Evolutionary conservation across 1,140 invertebrate species (phyloP).

Genomic region (Atta texana): DNA sequence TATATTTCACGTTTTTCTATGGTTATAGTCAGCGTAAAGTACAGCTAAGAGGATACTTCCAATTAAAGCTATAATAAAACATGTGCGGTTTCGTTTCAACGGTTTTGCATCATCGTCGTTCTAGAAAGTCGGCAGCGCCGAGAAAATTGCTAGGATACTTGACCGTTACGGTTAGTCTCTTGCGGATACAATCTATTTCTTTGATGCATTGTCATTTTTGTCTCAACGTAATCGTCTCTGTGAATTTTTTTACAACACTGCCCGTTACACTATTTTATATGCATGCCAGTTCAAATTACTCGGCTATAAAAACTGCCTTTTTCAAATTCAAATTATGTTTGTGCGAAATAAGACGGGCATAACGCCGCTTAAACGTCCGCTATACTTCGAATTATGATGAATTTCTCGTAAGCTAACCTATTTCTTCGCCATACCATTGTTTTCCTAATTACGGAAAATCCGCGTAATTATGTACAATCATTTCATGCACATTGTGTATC

Average conservation of each 20-base stretch:
- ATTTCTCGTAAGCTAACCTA: conserved; percentile 14
- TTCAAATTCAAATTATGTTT: conserved; percentile 44
- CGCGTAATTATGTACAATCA: conserved; percentile 25
- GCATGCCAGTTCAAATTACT: conserved; percentile 45
- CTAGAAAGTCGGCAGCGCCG: conserved; percentile 53
- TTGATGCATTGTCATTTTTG: conserved; percentile 61
- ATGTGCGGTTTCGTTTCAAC: conserved; percentile 42
- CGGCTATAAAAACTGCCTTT: conserved; percentile 30
- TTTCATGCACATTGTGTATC: conserved; percentile 23
- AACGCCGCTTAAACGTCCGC: conserved; percentile 23
- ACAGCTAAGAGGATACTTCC: conserved; percentile 46
- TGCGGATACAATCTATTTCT: conserved; percentile 58
- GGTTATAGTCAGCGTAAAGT: conserved; percentile 36
- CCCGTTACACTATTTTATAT: conserved; percentile 43
- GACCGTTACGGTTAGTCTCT: conserved; percentile 38
- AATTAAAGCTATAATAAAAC: conserved; percentile 61
- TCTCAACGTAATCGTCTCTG: conserved; percentile 34
- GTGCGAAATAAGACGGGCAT: conserved; percentile 20
- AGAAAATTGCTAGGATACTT: conserved; percentile 50
- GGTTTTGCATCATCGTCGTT: conserved; percentile 3
- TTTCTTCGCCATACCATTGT: neutral
- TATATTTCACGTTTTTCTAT: conserved; percentile 49
- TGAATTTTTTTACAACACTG: conserved; percentile 62
- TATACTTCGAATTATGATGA: conserved; percentile 16
- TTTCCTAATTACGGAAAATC: conserved; percentile 28